These are phyloP conservation scores for Epizoanthus fatuus DNA, from an alignment of 92 coral and sea anemone genomes.

Conservation along the genomic window DNA sequence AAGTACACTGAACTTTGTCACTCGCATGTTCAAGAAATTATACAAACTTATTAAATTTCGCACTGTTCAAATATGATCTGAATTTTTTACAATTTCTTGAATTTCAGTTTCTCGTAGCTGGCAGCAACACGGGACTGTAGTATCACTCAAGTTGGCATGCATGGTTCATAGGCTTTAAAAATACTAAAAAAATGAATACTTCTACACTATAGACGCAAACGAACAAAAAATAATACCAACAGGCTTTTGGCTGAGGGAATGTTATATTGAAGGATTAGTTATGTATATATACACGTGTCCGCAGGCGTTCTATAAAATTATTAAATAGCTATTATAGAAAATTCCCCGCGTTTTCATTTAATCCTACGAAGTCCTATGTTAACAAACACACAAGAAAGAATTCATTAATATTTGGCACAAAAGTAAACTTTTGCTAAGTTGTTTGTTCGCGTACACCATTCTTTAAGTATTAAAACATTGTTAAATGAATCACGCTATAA, in stretches of 20 bases:
- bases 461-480: neutral
- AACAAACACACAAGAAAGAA: neutral
- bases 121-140: neutral
- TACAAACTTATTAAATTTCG: too few relatives aligned
- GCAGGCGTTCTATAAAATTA: too few relatives aligned
- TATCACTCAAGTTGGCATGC: too few relatives aligned
- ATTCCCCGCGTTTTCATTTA: neutral
- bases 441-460: neutral
- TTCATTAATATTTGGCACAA: neutral
- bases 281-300: too few relatives aligned
- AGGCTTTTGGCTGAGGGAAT: too few relatives aligned
- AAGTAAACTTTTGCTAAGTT: slow-evolving; percentile 6
- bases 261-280: too few relatives aligned
- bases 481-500: neutral
- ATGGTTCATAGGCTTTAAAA: too few relatives aligned
- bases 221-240: neutral
- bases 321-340: neutral
- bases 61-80: too few relatives aligned
- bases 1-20: neutral
- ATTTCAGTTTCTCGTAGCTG: neutral
- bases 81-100: too few relatives aligned
- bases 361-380: neutral
- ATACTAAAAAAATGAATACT: too few relatives aligned
- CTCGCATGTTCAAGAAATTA: neutral
- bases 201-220: neutral